Evolutionary conservation across 2,797 vertebrate genomes (phyloP).

Genomic region (Psittacula echo): DNA sequence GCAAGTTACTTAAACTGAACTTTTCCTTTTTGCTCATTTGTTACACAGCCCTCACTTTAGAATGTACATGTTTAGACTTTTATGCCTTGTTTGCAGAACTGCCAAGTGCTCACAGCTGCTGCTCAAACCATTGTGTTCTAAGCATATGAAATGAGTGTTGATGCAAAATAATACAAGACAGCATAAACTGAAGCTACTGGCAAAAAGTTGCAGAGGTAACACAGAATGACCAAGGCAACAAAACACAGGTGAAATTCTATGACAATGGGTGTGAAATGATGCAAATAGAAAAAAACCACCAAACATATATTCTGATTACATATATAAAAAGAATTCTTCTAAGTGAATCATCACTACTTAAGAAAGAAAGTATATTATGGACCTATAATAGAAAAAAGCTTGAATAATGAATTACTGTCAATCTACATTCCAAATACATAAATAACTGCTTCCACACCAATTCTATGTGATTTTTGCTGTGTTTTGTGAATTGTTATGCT

Average conservation of each 20-base stretch:
- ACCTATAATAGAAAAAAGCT: background rate
- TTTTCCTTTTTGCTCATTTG: conserved; percentile 7
- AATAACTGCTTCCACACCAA: background rate
- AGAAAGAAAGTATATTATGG: background rate
- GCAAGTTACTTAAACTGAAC: conserved; percentile 24
- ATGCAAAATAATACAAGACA: background rate
- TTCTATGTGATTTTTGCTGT: background rate
- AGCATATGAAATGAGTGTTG: background rate
- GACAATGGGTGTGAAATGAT: background rate
- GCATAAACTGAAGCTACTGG: background rate
- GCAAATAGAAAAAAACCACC: background rate
- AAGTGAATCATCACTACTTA: background rate
- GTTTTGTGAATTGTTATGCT: background rate
- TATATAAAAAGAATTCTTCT: background rate
- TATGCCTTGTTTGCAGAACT: background rate
- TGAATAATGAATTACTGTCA: background rate
- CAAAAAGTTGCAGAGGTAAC: background rate
- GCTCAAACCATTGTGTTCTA: background rate
- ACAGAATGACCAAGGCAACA: background rate
- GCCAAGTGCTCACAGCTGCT: conserved; percentile 30
- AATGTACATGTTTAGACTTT: conserved; percentile 6
- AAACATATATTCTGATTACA: background rate
- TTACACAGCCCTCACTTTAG: background rate
- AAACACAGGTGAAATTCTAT: background rate
- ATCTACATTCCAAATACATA: background rate